Percentiles rank a stretch among this genome's conserved stretches.
phyloP scores from a whole-genome alignment of 2,797 vertebrate species.

The Aeoliscus strigatus region DNA sequence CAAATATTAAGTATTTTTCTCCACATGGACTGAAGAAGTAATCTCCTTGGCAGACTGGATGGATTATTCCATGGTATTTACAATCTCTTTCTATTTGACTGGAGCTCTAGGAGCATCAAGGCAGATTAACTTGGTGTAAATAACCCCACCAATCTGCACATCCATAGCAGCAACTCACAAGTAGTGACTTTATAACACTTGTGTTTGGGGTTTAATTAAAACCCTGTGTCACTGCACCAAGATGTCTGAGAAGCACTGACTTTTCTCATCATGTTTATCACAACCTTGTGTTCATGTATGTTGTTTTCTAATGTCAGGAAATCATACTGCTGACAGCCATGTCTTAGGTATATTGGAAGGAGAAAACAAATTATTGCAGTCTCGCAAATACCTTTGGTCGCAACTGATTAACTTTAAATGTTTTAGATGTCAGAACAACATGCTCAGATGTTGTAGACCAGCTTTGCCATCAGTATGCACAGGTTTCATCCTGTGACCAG shows the following conservation, averaged over 20 bases:
- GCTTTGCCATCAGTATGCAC: not conserved
- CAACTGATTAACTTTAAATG: conserved; percentile 2
- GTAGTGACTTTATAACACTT: conserved; percentile 58
- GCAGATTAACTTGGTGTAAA: conserved; percentile 68
- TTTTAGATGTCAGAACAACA: too few species aligned
- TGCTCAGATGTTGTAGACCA: conserved; percentile 25
- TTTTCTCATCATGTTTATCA: conserved; percentile 45
- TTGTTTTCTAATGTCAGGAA: conserved; percentile 37
- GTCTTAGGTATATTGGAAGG: conserved; percentile 26
- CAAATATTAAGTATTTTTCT: conserved; percentile 1
- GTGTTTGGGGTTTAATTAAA: conserved; percentile 67
- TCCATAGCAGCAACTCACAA: conserved; percentile 50
- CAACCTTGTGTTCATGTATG: conserved; percentile 35
- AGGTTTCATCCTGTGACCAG: conserved; percentile 7
- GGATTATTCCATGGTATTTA: conserved; percentile 60
- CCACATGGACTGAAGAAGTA: conserved; percentile 4
- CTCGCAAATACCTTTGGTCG: not conserved
- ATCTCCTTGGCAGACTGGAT: conserved; percentile 27
- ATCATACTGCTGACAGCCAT: conserved; percentile 37
- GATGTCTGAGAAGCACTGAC: conserved; percentile 16
- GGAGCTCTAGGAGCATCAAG: conserved; percentile 59
- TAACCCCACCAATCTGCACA: conserved; percentile 53
- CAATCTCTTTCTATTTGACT: conserved; percentile 62
- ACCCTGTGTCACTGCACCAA: conserved; percentile 34
- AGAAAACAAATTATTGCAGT: conserved; percentile 16